Percentiles rank a stretch among this genome's conserved stretches.
phyloP scores from a whole-genome alignment of 1,140 invertebrate genomes.

The Hesperophylax magnus region DNA sequence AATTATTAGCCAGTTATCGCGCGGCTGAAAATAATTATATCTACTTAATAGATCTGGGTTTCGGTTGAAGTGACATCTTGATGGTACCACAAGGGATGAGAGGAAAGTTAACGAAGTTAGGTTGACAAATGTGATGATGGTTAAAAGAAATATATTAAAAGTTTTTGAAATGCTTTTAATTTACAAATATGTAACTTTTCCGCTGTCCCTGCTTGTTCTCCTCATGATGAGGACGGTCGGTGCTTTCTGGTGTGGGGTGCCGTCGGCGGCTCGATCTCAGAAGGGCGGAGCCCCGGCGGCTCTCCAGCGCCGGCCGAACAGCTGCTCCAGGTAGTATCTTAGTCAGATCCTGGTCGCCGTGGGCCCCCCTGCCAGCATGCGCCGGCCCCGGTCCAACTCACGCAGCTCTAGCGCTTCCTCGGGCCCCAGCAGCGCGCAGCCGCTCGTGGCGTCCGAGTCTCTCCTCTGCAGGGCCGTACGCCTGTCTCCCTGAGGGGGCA shows the following conservation, averaged over 20 bases:
- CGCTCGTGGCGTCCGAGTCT: slow-evolving; percentile 77
- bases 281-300: slow-evolving; percentile 66
- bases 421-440: slow-evolving; percentile 73
- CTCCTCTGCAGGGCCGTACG: slow-evolving; percentile 71
- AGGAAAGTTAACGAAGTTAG: too few species aligned
- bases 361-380: slow-evolving; percentile 70
- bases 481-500: slow-evolving; percentile 67
- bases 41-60: too few species aligned
- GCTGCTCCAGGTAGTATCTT: slow-evolving; percentile 74
- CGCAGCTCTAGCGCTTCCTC: slow-evolving; percentile 71
- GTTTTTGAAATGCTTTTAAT: slow-evolving; percentile 23
- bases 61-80: too few species aligned
- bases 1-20: too few species aligned
- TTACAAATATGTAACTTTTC: slow-evolving; percentile 31
- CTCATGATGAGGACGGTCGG: slow-evolving; percentile 3
- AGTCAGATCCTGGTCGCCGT: slow-evolving; percentile 75
- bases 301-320: slow-evolving; percentile 73
- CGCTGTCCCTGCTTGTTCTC: slow-evolving; percentile 9
- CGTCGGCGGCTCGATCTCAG: slow-evolving; percentile 62
- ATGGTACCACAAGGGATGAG: too few species aligned
- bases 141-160: neutral
- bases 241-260: neutral
- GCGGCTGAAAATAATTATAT: too few species aligned
- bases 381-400: slow-evolving; percentile 76
- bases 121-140: too few species aligned